Base-by-base conservation (phyloP, 2,888 invertebrate species). In the Tethea ocularis region DNA sequence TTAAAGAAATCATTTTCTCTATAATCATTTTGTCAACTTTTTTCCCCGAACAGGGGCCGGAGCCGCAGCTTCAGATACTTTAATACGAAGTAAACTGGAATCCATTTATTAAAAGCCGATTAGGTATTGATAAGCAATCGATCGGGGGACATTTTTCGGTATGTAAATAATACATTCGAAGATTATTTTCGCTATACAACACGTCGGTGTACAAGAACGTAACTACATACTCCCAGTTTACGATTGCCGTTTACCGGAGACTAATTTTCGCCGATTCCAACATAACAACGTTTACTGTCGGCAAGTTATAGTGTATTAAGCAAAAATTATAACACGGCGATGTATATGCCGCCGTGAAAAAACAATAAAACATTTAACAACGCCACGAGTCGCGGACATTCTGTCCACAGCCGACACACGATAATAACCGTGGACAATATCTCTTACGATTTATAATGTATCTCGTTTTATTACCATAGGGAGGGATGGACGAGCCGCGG, bases 331-430 rank as follows among this genome's bases (percentile, higher is more conserved):
- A 85, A 84, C 83, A 81, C 77, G 71, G 80, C 80, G 82, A 86
- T 86, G 84, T 79, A 82, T 82, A 85, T 82, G 78, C 78, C 66
- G 78, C 78, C 86, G 84, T 88, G 84, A 88, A 88, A 86, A 79
- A 78, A 86, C 88, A 88, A 88, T 89, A 89, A 89, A 89, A 88
- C 66, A 80, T 87, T 88, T 88, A 88, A 89, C 75, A 85, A 84
- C 88, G 84, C 78, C 86, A 87, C 87, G 88, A 22, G 23, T 26
- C 56, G 80, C 82, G 78, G 72, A 75, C 83, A 81, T 85, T 83
- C 83, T 79, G 82, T 38, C 38, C 38, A 38, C 38, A 38, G 74
- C 53, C 29, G 53, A 53, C 29, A 29, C 38, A 75, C n/a, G 74
- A 77, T 84, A 84, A 87, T 84, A 77, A 80, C 84, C 79, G 75